Conservation (phyloP, 1,140 invertebrate genomes). For the Psilanteris sp. region DNA sequence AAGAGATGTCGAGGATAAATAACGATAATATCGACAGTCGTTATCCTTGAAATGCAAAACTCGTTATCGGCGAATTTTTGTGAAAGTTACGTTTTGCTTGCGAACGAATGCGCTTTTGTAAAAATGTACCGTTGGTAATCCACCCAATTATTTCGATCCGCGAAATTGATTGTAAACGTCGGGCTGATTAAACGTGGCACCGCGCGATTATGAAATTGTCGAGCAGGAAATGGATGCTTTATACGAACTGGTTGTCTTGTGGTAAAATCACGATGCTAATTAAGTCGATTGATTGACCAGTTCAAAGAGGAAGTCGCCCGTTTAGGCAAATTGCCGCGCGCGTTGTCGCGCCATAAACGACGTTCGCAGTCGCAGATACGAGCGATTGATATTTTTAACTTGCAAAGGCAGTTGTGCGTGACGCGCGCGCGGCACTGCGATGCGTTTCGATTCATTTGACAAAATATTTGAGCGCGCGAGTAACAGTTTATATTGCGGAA, state of each 20-base stretch:
- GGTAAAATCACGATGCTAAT: constrained; percentile 15
- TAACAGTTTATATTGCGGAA: too few species aligned
- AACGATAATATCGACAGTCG: background rate
- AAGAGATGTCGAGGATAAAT: constrained; percentile 4
- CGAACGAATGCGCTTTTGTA: background rate
- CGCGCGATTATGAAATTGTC: background rate
- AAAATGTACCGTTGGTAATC: background rate
- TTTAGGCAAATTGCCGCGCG: constrained; percentile 23
- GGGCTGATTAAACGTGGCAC: background rate
- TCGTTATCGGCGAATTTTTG: background rate
- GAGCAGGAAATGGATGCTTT: background rate
- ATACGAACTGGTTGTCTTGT: background rate
- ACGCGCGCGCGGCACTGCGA: too few species aligned
- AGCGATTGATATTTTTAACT: constrained; percentile 21
- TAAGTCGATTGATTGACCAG: constrained; percentile 13
- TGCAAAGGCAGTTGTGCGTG: too few species aligned
- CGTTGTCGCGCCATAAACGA: background rate
- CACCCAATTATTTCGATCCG: background rate
- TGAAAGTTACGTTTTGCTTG: background rate
- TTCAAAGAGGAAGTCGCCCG: constrained; percentile 19
- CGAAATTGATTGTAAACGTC: background rate
- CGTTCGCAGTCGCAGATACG: background rate
- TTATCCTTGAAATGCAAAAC: constrained; percentile 1
- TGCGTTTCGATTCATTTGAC: too few species aligned
- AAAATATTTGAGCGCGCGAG: too few species aligned